Percentiles rank a stretch among this genome's conserved stretches.
Evolutionary conservation across 2,113 vertebrate species (phyloP).

Genomic region (Tragulus kanchil): DNA sequence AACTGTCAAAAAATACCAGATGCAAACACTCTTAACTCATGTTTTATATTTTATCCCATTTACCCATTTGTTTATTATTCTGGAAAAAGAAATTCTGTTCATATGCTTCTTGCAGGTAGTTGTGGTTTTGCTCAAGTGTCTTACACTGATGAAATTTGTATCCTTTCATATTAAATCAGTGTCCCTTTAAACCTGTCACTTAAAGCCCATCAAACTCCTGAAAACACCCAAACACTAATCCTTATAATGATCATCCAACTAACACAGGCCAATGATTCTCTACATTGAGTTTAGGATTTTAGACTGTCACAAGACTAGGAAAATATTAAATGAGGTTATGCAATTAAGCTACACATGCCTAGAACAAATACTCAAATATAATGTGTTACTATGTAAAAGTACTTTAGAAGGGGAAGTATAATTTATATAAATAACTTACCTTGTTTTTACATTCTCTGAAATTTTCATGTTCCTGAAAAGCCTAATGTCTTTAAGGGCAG

Average conservation of each 20-base stretch:
- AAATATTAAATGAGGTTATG: constrained; percentile 59
- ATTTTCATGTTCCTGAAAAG: constrained; percentile 47
- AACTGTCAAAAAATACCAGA: constrained; percentile 35
- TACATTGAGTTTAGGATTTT: background rate
- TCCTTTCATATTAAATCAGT: constrained; percentile 50
- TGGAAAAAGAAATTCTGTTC: constrained; percentile 50
- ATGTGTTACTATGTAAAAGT: constrained; percentile 60
- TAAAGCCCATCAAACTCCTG: constrained; percentile 2
- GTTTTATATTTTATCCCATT: constrained; percentile 43
- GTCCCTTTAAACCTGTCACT: background rate
- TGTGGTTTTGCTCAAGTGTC: constrained; percentile 47
- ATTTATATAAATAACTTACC: constrained; percentile 56
- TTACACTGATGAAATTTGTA: constrained; percentile 14
- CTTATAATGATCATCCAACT: constrained; percentile 9
- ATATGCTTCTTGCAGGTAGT: constrained; percentile 29
- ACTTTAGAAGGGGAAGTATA: constrained; percentile 34
- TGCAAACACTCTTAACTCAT: constrained; percentile 52
- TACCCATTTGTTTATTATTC: constrained; percentile 25
- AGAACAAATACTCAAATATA: constrained; percentile 31
- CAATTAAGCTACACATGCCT: constrained; percentile 41
- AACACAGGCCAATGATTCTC: constrained; percentile 28
- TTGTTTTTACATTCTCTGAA: constrained; percentile 57
- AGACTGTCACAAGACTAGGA: background rate
- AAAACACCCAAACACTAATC: constrained; percentile 42
- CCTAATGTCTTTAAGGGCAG: background rate